Evolutionary conservation across 2,113 vertebrate species (phyloP), one percentile per base, ranked within the genome.

Genomic region (Rhinoderma darwinii): DNA sequence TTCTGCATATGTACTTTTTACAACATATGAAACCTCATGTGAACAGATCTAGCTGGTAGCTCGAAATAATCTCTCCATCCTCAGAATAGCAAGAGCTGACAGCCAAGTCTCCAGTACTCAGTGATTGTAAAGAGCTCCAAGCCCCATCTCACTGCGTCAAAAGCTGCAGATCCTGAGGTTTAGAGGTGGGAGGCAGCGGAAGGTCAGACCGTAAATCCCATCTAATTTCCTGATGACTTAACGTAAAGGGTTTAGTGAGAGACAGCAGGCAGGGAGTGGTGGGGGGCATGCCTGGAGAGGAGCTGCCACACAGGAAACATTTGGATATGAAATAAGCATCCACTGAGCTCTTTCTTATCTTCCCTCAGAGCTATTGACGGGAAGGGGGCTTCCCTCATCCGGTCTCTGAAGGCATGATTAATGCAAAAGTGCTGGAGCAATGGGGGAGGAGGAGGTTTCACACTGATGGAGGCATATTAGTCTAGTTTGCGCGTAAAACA

Each of bases 211-310:
- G 79, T 27, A 87, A 87, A 87, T 87, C 85, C 85, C 66, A 56
- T 86, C 79, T 87, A 79, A 87, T 87, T 87, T 87, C 86, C 86
- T 82, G 86, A 87, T 75, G 78, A 73, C 86, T 87, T 47, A 74
- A 82, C 43, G 86, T 82, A 82, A 82, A 75, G 79, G 68, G 79
- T 82, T 87, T 87, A 87, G 79, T 20, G 39, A 30, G 39, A 87
- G 79, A 47, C 68, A 63, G 79, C 70, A 75, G 79, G 86, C 74
- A 37, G 39, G 77, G 50, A 66, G 70, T 72, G 70, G 76, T 44
- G 47, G 39, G 84, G 78, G 44, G 78, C 68, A 82, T 82, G 78
- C 59, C 68, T 72, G 79, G 66, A 63, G 51, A 63, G 4, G 37
- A 41, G 79, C 68, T 27, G 86, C 66, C 50, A 22, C 63, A 73